Evolutionary conservation across 2,113 vertebrate genomes (phyloP).

Genomic region (Notarius quadriscutis): DNA sequence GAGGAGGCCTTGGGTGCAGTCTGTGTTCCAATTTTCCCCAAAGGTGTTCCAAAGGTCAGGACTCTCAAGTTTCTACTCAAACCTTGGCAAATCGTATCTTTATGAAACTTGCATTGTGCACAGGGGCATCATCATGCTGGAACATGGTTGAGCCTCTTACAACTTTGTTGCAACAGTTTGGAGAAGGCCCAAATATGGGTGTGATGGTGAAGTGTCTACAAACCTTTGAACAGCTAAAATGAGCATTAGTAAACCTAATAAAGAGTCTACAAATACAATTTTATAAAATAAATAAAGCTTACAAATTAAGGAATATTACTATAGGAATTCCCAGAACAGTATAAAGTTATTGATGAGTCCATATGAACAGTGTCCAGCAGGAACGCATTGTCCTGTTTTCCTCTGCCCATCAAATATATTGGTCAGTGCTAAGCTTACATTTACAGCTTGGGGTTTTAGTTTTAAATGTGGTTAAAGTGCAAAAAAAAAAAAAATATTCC

Average conservation of each 20-base stretch:
- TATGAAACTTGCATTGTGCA: no score
- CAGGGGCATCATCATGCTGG: no score
- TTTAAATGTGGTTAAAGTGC: background rate
- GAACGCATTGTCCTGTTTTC: background rate
- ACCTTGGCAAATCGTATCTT: no score
- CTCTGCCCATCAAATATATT: background rate
- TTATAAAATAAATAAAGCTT: background rate
- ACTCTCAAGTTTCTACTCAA: no score
- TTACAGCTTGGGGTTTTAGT: background rate
- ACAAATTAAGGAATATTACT: background rate
- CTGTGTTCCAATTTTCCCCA: no score
- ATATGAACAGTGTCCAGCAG: background rate
- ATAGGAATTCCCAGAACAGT: background rate
- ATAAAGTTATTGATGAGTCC: background rate
- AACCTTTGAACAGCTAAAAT: background rate
- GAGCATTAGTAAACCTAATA: background rate
- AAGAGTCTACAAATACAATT: background rate
- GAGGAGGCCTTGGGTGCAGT: no score
- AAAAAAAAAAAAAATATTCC: background rate
- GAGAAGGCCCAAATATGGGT: background rate
- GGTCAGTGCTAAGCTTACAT: background rate
- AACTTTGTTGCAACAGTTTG: background rate
- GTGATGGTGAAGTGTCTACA: background rate
- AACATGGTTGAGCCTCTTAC: background rate
- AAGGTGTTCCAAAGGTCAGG: no score